phyloP scores from a whole-genome alignment of 2,797 vertebrate genomes.

The Hyperoplus lanceolatus region DNA sequence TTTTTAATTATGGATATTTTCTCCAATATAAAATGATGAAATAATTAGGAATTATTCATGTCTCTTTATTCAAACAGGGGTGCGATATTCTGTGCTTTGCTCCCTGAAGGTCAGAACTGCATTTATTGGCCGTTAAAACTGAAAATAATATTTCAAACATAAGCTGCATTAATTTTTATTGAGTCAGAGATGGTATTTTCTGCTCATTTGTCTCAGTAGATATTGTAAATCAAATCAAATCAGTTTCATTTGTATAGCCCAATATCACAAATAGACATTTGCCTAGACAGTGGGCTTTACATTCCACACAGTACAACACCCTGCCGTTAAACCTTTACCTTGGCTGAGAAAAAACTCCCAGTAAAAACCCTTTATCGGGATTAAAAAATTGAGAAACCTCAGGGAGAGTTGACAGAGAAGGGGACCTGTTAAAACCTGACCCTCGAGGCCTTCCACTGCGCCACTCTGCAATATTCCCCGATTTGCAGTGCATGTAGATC shows the following conservation, averaged over 20 bases:
- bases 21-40: constrained; percentile 11
- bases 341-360: too few species aligned
- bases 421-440: constrained; percentile 6
- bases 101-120: constrained; percentile 17
- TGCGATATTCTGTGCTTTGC: neutral
- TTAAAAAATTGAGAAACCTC: too few species aligned
- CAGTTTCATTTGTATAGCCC: too few species aligned
- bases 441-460: constrained; percentile 51
- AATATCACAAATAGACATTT: too few species aligned
- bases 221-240: neutral
- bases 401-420: neutral
- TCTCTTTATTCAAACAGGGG: constrained; percentile 2
- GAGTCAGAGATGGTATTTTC: neutral
- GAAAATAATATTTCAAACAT: constrained; percentile 9
- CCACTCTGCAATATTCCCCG: constrained; percentile 42
- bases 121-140: neutral
- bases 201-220: neutral
- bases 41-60: neutral
- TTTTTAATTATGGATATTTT: neutral
- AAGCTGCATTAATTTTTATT: neutral
- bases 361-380: too few species aligned
- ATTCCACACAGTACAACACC: too few species aligned
- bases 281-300: too few species aligned
- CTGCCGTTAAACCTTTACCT: too few species aligned
- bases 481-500: constrained; percentile 65